Evolutionary conservation across 1,140 invertebrate species (phyloP).

Genomic region (Ceratitis capitata): DNA sequence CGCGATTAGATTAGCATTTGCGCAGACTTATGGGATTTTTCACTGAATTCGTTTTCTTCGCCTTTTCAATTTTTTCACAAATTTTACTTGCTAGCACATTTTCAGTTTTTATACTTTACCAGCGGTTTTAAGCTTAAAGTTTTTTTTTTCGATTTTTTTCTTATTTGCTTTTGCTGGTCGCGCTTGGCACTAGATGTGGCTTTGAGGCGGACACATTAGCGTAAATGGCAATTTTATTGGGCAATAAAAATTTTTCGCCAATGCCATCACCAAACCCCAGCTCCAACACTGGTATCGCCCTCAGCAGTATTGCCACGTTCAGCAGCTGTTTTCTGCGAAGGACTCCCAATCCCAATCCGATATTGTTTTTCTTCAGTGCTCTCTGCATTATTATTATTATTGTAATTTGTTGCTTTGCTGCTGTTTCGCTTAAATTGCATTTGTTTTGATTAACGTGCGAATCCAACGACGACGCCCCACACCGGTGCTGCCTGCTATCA

Average conservation of each 20-base stretch:
- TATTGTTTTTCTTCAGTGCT: background rate
- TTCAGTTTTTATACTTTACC: background rate
- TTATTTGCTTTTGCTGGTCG: background rate
- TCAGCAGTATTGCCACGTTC: too few relatives aligned
- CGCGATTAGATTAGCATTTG: conserved; percentile 28
- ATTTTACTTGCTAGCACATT: background rate
- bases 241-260: conserved; percentile 26
- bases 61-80: background rate
- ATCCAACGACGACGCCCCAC: background rate
- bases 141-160: background rate
- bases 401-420: conserved; percentile 20
- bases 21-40: background rate
- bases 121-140: background rate
- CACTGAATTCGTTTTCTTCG: background rate
- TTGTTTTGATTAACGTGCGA: conserved; percentile 38
- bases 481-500: background rate
- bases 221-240: conserved; percentile 40
- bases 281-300: background rate
- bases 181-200: background rate
- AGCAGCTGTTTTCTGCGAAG: background rate
- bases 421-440: conserved; percentile 15
- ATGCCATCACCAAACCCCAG: too few relatives aligned
- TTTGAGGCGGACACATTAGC: conserved; percentile 11
- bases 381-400: conserved; percentile 24
- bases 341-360: background rate